Base-by-base conservation (phyloP, 2,113 vertebrate species). In the Macaca nemestrina region DNA sequence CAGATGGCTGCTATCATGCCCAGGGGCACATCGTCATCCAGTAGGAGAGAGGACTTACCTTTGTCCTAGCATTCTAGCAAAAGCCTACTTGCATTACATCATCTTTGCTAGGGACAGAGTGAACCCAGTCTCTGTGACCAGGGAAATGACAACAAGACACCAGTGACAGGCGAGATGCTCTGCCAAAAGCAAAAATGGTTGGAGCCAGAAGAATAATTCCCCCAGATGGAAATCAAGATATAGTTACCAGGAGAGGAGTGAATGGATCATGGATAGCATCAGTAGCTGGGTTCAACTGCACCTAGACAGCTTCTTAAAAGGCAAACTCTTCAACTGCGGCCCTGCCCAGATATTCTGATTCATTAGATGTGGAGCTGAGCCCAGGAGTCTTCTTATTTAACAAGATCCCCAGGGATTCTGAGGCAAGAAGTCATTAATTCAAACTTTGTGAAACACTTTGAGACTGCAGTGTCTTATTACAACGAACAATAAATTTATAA, bases 401-500 rank as follows among this genome's bases (percentile, higher is more conserved):
- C 57, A 94, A 95, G 88, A 64, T 93, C 88, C 67, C 48, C 5
- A 75, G 85, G 91, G 91, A 96, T 81, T 90, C 59, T 68, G 52
- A 68, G 94, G 43, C 17, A 94, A 96, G 57, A 93, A 94, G 23
- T 94, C 68, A 89, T 93, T 93, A 94, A 93, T 86, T 93, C 70
- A 91, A 93, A 89, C 81, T 92, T 89, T 55, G 32, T 90, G 88
- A 87, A 95, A 96, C 55, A 79, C 9, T 94, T 82, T 91, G 86
- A 78, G 59, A 97, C 23, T 75, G 5, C 32, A 79, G 38, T 40
- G 25, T 94, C 81, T 94, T 95, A 88, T 88, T 96, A 96, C 25
- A 93, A 72, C 80, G 79, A 92, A 95, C 82, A 94, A 95, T 81
- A 95, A 82, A 86, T 88, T 87, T 50, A 76, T 92, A 93, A 95